Conservation (phyloP, 2,888 invertebrate species). For the Crocallis elinguaria region DNA sequence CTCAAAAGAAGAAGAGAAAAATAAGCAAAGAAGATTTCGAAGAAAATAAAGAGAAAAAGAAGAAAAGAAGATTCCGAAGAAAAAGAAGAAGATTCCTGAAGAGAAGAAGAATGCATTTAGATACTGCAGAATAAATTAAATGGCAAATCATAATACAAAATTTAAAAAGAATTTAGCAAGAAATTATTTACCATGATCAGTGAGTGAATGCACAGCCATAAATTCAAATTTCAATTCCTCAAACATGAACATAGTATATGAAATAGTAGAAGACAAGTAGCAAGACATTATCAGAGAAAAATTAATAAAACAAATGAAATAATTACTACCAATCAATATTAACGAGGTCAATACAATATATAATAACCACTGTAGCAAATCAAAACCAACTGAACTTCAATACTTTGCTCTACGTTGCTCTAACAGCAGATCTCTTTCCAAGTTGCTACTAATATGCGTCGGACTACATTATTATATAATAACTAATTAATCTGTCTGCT, state of each 20-base stretch:
- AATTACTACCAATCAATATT: constrained; percentile 3
- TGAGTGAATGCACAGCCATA: too few relatives aligned
- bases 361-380: not conserved
- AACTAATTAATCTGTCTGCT: constrained; percentile 22
- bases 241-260: not conserved
- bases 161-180: too few relatives aligned
- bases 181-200: too few relatives aligned
- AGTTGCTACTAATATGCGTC: constrained; percentile 14
- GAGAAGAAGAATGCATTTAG: too few relatives aligned
- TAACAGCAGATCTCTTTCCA: not conserved
- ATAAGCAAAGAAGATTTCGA: too few relatives aligned
- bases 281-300: constrained; percentile 4
- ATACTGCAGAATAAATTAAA: too few relatives aligned
- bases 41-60: too few relatives aligned
- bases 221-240: too few relatives aligned
- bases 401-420: not conserved
- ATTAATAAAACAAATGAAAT: constrained; percentile 9
- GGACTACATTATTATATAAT: constrained; percentile 10
- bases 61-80: too few relatives aligned
- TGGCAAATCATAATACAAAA: too few relatives aligned
- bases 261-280: constrained; percentile 1
- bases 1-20: too few relatives aligned
- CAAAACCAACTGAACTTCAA: not conserved
- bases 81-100: too few relatives aligned
- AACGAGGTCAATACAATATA: constrained; percentile 2